Conservation (phyloP, 2,888 invertebrate species). For the Strigamia crassipes region DNA sequence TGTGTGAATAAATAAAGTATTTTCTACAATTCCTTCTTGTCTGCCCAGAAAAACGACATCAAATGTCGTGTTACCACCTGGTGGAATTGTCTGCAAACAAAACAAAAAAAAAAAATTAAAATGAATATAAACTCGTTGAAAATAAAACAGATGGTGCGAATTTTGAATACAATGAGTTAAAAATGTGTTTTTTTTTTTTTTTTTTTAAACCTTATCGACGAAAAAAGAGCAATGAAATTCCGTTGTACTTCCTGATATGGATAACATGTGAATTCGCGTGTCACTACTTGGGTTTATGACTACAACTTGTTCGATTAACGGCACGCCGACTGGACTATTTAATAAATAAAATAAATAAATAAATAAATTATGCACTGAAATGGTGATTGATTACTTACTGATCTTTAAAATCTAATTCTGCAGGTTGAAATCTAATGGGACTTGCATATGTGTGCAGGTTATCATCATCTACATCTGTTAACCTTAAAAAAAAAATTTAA, state of each 20-base stretch:
- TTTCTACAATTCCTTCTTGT: conserved; percentile 83
- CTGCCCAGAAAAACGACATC: conserved; percentile 94
- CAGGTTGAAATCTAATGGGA: conserved; percentile 66
- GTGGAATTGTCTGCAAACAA: conserved; percentile 75
- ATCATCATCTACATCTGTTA: conserved; percentile 50
- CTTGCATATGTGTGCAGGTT: conserved; percentile 51
- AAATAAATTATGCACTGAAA: background rate
- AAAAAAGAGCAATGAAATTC: conserved; percentile 98
- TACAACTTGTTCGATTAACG: conserved; percentile 82
- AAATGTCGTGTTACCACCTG: conserved; percentile 90
- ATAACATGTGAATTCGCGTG: conserved; percentile 86
- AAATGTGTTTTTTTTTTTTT: too few relatives aligned
- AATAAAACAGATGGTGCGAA: background rate
- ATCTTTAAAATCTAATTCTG: conserved; percentile 71
- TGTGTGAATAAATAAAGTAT: conserved; percentile 90
- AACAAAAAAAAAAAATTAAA: background rate
- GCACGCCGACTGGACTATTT: conserved; percentile 81
- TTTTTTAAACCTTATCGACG: conserved; percentile 81
- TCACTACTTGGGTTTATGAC: conserved; percentile 84
- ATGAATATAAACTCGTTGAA: background rate
- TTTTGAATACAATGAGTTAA: background rate
- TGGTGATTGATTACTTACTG: conserved; percentile 62
- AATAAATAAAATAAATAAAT: conserved; percentile 52
- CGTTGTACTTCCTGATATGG: conserved; percentile 90
- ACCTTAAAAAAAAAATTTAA: conserved; percentile 37